Evolutionary conservation across 2,888 invertebrate genomes (phyloP).

Genomic region (Apantesis nais): DNA sequence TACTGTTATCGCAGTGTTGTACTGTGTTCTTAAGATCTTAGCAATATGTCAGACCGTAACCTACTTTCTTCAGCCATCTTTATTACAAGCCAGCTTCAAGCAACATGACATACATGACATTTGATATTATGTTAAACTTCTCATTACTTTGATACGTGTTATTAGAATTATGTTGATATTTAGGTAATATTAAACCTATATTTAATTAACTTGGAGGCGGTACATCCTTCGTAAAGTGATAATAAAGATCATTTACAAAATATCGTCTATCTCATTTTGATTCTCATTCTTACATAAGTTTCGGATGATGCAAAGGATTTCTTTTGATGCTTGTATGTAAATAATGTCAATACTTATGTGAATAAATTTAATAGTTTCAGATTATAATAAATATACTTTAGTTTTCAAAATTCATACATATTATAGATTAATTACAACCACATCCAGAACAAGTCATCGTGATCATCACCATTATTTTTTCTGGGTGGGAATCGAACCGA

Average conservation of each 20-base stretch:
- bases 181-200: not conserved
- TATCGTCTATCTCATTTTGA: not conserved
- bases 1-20: slow-evolving; percentile 5
- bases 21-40: slow-evolving; percentile 27
- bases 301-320: no score
- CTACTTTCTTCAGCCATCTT: slow-evolving; percentile 21
- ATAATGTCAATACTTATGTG: no score
- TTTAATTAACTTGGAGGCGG: not conserved
- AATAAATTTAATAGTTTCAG: no score
- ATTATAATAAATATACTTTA: no score
- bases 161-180: not conserved
- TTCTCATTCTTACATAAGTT: not conserved
- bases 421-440: no score
- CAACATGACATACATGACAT: not conserved
- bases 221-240: not conserved
- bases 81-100: slow-evolving; percentile 21
- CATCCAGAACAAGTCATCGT: no score
- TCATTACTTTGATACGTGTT: not conserved
- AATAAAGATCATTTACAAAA: not conserved
- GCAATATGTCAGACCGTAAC: slow-evolving; percentile 32
- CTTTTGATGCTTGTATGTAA: no score
- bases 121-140: not conserved
- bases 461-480: no score
- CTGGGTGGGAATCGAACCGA: no score
- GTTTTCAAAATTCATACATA: no score